phyloP scores from a whole-genome alignment of 2,888 invertebrate genomes.

The Archips crataeganus region DNA sequence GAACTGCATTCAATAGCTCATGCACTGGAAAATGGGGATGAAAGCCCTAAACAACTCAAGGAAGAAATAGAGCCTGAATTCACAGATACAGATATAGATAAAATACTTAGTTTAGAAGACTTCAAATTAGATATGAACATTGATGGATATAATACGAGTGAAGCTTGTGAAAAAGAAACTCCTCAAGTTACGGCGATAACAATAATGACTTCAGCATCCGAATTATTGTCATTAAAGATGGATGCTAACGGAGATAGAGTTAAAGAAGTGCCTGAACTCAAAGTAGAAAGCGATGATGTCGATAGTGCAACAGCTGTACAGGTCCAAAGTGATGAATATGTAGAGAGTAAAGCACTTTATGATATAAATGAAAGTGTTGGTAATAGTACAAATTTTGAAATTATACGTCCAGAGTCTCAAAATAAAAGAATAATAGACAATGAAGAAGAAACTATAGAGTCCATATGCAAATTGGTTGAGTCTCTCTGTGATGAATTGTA shows the following conservation, averaged over 20 bases:
- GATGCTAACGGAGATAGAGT: neutral
- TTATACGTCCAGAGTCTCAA: neutral
- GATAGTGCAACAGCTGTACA: neutral
- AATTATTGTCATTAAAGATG: conserved; percentile 16
- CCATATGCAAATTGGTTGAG: conserved; percentile 15
- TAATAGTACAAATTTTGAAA: neutral
- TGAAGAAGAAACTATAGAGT: conserved; percentile 35
- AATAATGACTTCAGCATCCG: conserved; percentile 24
- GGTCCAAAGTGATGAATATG: neutral
- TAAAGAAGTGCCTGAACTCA: conserved; percentile 17
- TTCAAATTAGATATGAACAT: neutral
- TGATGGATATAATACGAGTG: neutral
- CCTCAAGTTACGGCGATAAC: conserved; percentile 24
- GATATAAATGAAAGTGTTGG: neutral
- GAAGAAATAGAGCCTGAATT: conserved; percentile 13
- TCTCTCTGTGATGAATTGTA: neutral
- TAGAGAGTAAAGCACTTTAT: neutral
- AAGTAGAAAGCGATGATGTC: conserved; percentile 2
- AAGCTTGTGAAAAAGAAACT: conserved; percentile 10
- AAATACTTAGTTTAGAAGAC: neutral
- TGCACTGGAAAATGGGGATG: neutral
- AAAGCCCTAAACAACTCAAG: neutral
- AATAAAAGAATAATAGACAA: neutral
- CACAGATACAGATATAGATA: conserved; percentile 2
- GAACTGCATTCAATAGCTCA: conserved; percentile 14